Evolutionary conservation across 2,888 invertebrate species (phyloP).

Genomic region (Aricia artaxerxes): DNA sequence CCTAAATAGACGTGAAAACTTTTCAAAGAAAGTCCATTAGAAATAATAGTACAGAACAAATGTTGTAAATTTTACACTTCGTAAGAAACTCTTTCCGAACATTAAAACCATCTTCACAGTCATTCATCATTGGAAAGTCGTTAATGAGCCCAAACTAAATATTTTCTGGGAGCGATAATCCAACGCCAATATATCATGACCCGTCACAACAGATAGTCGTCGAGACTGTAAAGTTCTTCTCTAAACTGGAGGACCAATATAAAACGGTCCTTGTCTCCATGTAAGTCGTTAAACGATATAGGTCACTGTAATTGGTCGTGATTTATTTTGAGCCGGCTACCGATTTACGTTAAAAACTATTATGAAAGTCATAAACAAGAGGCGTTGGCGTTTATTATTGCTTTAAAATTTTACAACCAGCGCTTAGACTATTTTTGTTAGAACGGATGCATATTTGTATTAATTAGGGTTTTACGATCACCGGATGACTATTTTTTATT

Average conservation of each 20-base stretch:
- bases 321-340: slow-evolving; percentile 56
- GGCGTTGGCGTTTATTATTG: slow-evolving; percentile 61
- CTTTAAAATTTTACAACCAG: slow-evolving; percentile 62
- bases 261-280: slow-evolving; percentile 39
- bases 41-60: slow-evolving; percentile 36
- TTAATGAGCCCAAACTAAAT: slow-evolving; percentile 65
- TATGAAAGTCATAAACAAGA: slow-evolving; percentile 69
- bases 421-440: slow-evolving; percentile 55
- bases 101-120: slow-evolving; percentile 45
- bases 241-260: slow-evolving; percentile 47
- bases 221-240: slow-evolving; percentile 39
- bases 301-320: slow-evolving; percentile 46
- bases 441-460: slow-evolving; percentile 66
- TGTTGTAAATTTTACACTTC: slow-evolving; percentile 42
- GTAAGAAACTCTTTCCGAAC: slow-evolving; percentile 44
- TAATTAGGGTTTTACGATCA: slow-evolving; percentile 61
- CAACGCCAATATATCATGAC: slow-evolving; percentile 48
- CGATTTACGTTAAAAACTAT: slow-evolving; percentile 61
- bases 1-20: not conserved
- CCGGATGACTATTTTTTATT: slow-evolving; percentile 35
- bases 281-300: not conserved
- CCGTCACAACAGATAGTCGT: slow-evolving; percentile 42
- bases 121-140: slow-evolving; percentile 62
- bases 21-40: slow-evolving; percentile 26
- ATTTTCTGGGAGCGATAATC: slow-evolving; percentile 55